Evolutionary conservation across 2,888 invertebrate genomes (phyloP), one percentile per base, ranked within the genome.

Genomic region (Torymus auratus): DNA sequence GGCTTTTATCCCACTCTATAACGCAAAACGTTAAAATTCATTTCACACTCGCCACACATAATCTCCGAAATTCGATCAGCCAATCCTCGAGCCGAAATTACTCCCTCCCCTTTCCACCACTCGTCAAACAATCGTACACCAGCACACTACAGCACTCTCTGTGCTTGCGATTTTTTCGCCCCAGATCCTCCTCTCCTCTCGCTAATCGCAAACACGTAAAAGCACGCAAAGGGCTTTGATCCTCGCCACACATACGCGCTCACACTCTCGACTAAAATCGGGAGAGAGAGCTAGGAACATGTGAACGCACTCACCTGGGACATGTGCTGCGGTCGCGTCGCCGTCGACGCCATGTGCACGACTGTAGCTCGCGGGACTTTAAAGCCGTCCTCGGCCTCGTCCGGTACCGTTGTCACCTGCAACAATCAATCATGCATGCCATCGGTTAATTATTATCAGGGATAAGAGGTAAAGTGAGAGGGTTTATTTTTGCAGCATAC

Each of bases 271-370:
- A 41, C 41, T 41, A 23, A 14, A 55, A 17, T 50, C 17, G n/a
- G n/a, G 20, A 41, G 11, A 17, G 70, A 20, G 0, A 41, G 58
- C n/a, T 0, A 13, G 28, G 13, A 68, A 75, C 67, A 70, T 7
- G 73, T 60, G 28, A 71, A 61, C 41, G 69, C 70, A 71, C 83
- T 84, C 87, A 90, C 91, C 89, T 90, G 90, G 23, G 90, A 90
- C 88, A 90, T 88, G 86, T 91, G 90, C 83, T 90, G 91, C 64
- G 91, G 90, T 85, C 88, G 88, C 68, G 88, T 90, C 56, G 90
- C 89, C 83, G 89, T 89, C 80, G 91, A 90, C 83, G 90, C 88
- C 89, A 91, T 90, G 86, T 91, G 90, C 83, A 91, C 90, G 83
- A 90, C 89, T 80, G 91, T 89, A 78, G 89, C 87, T 85, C 89